Conservation (phyloP, 1,140 invertebrate species). For the Heliconius hermathena region DNA sequence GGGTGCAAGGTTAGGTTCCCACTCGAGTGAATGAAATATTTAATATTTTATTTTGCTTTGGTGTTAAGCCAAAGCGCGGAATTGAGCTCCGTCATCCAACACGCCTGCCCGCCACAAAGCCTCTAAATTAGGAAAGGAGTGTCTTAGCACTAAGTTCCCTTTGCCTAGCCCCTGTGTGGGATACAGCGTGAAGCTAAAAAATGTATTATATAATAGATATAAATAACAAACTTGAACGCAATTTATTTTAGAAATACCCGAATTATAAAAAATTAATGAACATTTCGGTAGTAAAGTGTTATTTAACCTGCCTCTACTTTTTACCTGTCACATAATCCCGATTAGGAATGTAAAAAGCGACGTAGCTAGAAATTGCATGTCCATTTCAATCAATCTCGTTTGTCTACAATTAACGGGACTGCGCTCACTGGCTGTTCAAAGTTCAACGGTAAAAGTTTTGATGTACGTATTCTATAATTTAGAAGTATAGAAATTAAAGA, state of each 20-base stretch:
- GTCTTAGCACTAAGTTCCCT: not conserved
- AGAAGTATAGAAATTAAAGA: not conserved
- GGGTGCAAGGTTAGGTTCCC: no score
- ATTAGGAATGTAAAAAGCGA: slow-evolving; percentile 39
- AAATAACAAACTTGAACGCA: not conserved
- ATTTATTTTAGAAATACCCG: not conserved
- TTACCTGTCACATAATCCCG: slow-evolving; percentile 40
- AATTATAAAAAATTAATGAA: not conserved
- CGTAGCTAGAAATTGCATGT: slow-evolving; percentile 47
- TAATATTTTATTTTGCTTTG: no score
- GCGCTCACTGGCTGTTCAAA: slow-evolving; percentile 53
- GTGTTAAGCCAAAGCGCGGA: no score
- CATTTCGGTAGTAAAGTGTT: not conserved
- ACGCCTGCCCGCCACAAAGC: no score
- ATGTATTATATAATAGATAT: not conserved
- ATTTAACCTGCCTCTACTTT: slow-evolving; percentile 21
- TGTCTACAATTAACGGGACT: slow-evolving; percentile 66
- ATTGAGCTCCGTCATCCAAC: no score
- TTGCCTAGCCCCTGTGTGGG: no score
- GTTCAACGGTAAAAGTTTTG: slow-evolving; percentile 56
- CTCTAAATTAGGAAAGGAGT: no score
- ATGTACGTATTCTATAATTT: slow-evolving; percentile 46
- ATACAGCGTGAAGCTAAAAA: no score
- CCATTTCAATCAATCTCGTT: slow-evolving; percentile 76
- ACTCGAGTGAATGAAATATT: no score